Base-by-base conservation (phyloP, 1,140 invertebrate species). In the Zaprionus kolodkinae region DNA sequence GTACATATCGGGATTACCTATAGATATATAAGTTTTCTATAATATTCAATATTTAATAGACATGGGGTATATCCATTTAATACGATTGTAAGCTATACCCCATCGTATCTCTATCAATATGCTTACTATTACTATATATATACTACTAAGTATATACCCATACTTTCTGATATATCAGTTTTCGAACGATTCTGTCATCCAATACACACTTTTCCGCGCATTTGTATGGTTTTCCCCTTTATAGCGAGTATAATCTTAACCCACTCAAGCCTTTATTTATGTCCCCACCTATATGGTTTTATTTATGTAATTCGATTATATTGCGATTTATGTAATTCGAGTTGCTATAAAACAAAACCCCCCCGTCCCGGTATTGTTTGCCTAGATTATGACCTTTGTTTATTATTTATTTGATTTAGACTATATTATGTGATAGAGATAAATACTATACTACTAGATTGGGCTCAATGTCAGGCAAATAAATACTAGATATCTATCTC, bases 401-500 rank as follows among this genome's bases (percentile, higher is more conserved):
- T 45, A 48, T 48, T 66, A 57, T 57, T 66, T 33, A 25, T 56
- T 35, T 35, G 17, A 65, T 43, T 38, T 35, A 25, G 43, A 27
- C 17, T 54, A 43, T 45, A 57, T 57, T 66, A 56, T 54, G 27
- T 13, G 21, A 64, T 38, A 35, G 15, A 36, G 15, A 25, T 30
- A 13, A 43, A 35, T 15, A 65, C 40, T 2, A 21, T 21, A 21
- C 21, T n/a, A 43, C 40, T 62, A 25, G 43, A 40, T 38, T 57
- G 43, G 52, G n/a, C 21, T 38, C 68, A 71, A 71, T 71, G 68
- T 36, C 68, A 71, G 12, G 6, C 60, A 63, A 63, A 56, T 64
- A 56, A 45, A 64, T 36, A 48, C 36, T 35, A 52, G 21, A 9
- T 69, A 64, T 71, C 30, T 33, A 33, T 0, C 30, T 33, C 30